Evolutionary conservation across 2,113 vertebrate genomes (phyloP), one percentile per base, ranked within the genome.

Genomic region (Aegithalos caudatus): DNA sequence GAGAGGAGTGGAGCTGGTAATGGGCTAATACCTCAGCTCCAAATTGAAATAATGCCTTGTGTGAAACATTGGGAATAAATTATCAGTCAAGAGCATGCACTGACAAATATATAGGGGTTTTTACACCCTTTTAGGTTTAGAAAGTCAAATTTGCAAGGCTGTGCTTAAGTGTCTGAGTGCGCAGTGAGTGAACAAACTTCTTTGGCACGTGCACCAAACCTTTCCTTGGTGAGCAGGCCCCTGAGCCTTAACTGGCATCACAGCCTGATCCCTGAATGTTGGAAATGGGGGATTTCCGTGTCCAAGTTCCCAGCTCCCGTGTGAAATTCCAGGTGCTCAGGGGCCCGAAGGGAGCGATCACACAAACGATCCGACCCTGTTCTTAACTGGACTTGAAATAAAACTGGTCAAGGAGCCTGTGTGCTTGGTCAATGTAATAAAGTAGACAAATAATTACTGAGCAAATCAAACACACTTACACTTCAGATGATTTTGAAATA

Each of bases 381-480:
- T 97, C 98, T 97, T 95, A 97, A 94, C 97, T 97, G 97, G 98
- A 97, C 97, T 98, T 97, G 96, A 98, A 97, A 97, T 97, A 96
- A 97, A 97, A 92, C 95, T 97, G 97, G 97, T 97, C 98, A 98
- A 98, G 97, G 96, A 98, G 97, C 97, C 96, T 97, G 96, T 97
- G 94, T 95, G 98, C 97, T 97, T 84, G 97, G 97, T 97, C 97
- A 98, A 72, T 98, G 97, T 98, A 98, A 98, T 98, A 98, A 98
- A 97, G 97, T 98, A 98, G 98, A 98, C 98, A 98, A 98, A 98
- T 98, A 98, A 98, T 98, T 98, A 98, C 98, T 20, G 94, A 98
- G 97, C 97, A 98, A 98, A 98, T 98, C 98, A 98, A 98, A 98
- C 97, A 98, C 97, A 97, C 98, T 98, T 98, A 98, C 96, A 98